A percentile compares a stretch with the other conserved stretches of the same genome.
Conservation (phyloP, 2,888 invertebrate genomes). For the Quadroppia sp. region DNA sequence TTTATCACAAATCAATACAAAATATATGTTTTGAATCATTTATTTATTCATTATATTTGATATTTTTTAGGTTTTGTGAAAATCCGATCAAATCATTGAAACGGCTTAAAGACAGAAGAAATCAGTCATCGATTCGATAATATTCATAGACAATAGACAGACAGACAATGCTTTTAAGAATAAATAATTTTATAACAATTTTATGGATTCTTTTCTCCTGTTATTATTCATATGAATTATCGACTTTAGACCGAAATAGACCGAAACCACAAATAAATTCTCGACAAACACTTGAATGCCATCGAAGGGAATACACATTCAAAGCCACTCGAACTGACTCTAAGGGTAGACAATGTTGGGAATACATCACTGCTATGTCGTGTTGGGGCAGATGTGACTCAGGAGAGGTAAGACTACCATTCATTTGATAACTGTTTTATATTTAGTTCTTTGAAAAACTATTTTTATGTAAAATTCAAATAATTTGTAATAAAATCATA, state of each 20-base stretch:
- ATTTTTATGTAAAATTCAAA: too few species aligned
- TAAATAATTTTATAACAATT: conserved; percentile 1
- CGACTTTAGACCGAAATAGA: conserved; percentile 10
- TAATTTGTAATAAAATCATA: too few species aligned
- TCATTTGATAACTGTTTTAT: not conserved
- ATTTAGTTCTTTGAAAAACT: too few species aligned
- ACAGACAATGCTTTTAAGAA: not conserved
- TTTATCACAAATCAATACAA: too few species aligned
- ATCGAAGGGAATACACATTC: conserved; percentile 64
- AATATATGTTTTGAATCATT: too few species aligned
- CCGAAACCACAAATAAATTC: conserved; percentile 49
- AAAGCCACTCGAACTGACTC: conserved; percentile 62
- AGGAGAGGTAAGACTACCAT: conserved; percentile 62
- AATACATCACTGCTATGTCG: conserved; percentile 67
- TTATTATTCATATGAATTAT: conserved; percentile 22
- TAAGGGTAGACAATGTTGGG: conserved; percentile 68
- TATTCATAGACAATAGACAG: not conserved
- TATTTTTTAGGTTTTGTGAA: too few species aligned
- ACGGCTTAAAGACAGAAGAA: too few species aligned
- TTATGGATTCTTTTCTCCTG: not conserved
- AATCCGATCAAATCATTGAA: too few species aligned
- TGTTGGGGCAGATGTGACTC: conserved; percentile 81
- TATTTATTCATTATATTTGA: too few species aligned
- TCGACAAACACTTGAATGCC: conserved; percentile 62
- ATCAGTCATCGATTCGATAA: too few species aligned